Percentiles rank a stretch among this genome's conserved stretches.
These are phyloP conservation scores for Harpagoxenus sublaevis DNA, from an alignment of 2,888 invertebrate species.

Conservation along the genomic window DNA sequence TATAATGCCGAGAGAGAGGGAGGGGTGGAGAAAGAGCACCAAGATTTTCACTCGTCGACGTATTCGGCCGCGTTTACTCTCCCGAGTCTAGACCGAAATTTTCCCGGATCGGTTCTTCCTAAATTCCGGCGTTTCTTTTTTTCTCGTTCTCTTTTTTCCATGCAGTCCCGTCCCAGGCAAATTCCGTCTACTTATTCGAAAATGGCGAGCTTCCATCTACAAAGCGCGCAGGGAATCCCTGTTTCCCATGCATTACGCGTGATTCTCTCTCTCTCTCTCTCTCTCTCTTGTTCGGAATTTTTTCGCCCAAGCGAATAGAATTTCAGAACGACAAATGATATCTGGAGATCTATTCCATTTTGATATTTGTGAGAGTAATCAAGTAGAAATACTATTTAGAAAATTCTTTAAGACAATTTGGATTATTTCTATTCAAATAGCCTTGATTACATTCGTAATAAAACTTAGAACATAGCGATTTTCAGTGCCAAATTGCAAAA, in stretches of 20 bases:
- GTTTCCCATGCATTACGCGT: conserved; percentile 34
- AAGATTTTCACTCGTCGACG: conserved; percentile 44
- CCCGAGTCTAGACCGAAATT: conserved; percentile 38
- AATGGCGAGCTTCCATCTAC: conserved; percentile 45
- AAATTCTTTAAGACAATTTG: background rate
- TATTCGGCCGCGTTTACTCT: conserved; percentile 36
- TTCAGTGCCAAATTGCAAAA: background rate
- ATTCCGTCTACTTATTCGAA: conserved; percentile 52
- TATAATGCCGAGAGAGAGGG: conserved; percentile 26
- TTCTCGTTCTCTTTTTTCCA: background rate
- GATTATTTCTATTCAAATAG: background rate
- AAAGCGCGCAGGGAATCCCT: conserved; percentile 38
- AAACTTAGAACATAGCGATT: background rate
- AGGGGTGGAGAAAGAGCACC: background rate
- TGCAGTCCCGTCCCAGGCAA: conserved; percentile 17
- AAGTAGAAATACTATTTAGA: background rate
- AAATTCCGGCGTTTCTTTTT: conserved; percentile 39
- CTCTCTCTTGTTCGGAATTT: conserved; percentile 31
- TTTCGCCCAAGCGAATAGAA: conserved; percentile 32
- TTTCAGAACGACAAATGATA: conserved; percentile 35
- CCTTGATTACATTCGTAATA: background rate
- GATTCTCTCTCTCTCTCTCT: conserved; percentile 44
- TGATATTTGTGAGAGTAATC: conserved; percentile 27
- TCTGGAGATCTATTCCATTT: background rate
- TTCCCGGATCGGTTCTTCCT: conserved; percentile 46